Evolutionary conservation across 1,140 invertebrate species (phyloP).

Genomic region (Drosophila funebris): DNA sequence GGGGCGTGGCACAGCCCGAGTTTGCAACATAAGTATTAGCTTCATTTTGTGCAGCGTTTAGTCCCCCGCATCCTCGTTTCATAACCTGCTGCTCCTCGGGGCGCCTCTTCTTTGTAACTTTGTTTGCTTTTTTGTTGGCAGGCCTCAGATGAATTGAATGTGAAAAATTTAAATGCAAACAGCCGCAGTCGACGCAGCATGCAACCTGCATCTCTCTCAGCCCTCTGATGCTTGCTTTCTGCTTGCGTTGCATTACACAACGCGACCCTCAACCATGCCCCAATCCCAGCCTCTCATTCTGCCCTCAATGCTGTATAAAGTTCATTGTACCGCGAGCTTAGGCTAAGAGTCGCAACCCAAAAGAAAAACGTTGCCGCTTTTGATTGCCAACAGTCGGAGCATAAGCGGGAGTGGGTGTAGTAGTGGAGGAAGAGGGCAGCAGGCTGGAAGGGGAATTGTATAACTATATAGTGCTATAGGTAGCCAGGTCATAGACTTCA

Average conservation of each 20-base stretch:
- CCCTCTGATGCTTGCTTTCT: conserved; percentile 46
- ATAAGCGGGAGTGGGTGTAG: neutral
- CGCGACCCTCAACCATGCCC: conserved; percentile 15
- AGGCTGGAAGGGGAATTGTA: conserved; percentile 13
- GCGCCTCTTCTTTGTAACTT: conserved; percentile 65
- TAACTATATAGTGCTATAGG: conserved; percentile 40
- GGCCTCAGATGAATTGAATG: conserved; percentile 81
- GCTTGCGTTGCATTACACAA: conserved; percentile 67
- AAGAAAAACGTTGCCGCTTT: conserved; percentile 71
- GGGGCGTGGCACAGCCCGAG: conserved; percentile 48
- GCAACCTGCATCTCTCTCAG: conserved; percentile 27
- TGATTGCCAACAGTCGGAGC: conserved; percentile 62
- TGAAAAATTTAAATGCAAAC: conserved; percentile 82
- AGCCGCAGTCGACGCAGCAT: conserved; percentile 63
- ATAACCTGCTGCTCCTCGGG: neutral
- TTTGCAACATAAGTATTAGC: conserved; percentile 79
- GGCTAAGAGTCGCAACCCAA: conserved; percentile 69
- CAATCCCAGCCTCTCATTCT: neutral
- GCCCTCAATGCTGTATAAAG: conserved; percentile 45
- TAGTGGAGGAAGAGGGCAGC: neutral
- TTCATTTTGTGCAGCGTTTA: conserved; percentile 75
- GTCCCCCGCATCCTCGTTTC: neutral
- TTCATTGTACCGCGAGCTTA: conserved; percentile 80
- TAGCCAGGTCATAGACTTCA: conserved; percentile 45
- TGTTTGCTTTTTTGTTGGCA: conserved; percentile 67